Conservation (phyloP, 30 jellyfish, hydroid and myxozoan species). For the Morbakka virulenta region DNA sequence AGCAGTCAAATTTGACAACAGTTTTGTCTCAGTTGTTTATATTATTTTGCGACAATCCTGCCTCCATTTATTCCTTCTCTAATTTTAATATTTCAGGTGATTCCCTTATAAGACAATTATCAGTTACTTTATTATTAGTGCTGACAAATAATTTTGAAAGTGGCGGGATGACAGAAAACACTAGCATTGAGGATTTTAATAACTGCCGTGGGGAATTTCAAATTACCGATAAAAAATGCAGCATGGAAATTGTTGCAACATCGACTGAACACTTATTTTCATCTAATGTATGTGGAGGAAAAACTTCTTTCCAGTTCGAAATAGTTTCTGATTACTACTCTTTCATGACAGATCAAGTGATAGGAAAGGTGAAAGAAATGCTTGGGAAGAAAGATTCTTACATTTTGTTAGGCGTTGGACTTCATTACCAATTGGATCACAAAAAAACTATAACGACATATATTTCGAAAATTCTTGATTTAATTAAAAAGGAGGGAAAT, state of each 20-base stretch:
- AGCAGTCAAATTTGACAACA: too few species aligned
- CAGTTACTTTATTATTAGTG: constrained; percentile 35
- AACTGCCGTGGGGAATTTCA: constrained; percentile 80
- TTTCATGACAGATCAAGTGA: constrained; percentile 36
- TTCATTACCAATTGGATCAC: constrained; percentile 75
- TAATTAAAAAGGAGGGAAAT: constrained; percentile 33
- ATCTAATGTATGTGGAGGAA: constrained; percentile 60
- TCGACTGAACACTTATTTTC: constrained; percentile 20
- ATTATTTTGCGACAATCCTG: too few species aligned
- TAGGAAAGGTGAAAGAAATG: constrained; percentile 5
- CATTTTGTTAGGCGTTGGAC: constrained; percentile 78
- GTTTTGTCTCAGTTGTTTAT: too few species aligned
- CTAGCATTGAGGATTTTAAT: constrained; percentile 24
- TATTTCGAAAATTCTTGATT: constrained; percentile 26
- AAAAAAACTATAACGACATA: constrained; percentile 9
- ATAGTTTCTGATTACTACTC: constrained; percentile 60
- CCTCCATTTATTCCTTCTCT: too few species aligned
- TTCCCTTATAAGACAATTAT: constrained; percentile 81
- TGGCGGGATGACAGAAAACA: constrained; percentile 60
- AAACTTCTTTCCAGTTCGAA: constrained; percentile 7
- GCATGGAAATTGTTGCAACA: constrained; percentile 69
- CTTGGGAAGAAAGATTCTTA: constrained; percentile 54
- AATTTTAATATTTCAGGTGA: too few species aligned
- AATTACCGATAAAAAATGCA: constrained; percentile 61
- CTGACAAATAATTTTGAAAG: constrained; percentile 57